Evolutionary conservation across 2,888 invertebrate species (phyloP).

Genomic region (Heliconius ismenius): DNA sequence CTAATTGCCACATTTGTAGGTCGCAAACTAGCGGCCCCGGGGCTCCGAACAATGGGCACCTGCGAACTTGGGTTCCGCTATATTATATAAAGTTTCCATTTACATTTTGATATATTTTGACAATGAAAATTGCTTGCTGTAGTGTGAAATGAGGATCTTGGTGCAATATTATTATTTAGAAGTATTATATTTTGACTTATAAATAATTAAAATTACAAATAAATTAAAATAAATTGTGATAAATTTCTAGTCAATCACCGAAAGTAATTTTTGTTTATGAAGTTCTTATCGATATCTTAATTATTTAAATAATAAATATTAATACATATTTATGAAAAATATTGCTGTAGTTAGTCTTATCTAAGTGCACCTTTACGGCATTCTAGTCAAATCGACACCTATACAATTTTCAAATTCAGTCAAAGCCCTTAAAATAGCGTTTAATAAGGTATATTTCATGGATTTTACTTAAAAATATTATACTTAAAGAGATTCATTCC

Average conservation of each 20-base stretch:
- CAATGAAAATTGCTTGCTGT: slow-evolving; percentile 4
- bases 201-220: too few species aligned
- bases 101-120: slow-evolving; percentile 27
- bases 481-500: too few species aligned
- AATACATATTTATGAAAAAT: background rate
- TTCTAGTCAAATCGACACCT: too few species aligned
- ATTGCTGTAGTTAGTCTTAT: too few species aligned
- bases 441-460: too few species aligned
- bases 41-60: slow-evolving; percentile 34
- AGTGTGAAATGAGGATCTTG: background rate
- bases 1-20: slow-evolving; percentile 77
- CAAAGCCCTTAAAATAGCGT: too few species aligned
- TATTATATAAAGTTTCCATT: slow-evolving; percentile 22
- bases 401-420: too few species aligned
- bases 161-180: background rate
- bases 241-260: too few species aligned
- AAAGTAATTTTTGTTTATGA: background rate
- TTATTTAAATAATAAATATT: background rate
- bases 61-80: slow-evolving; percentile 23
- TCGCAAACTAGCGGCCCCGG: slow-evolving; percentile 49
- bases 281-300: background rate
- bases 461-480: too few species aligned
- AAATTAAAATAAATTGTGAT: background rate
- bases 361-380: too few species aligned
- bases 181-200: background rate